These are phyloP conservation scores for Buathra laborator DNA, from an alignment of 2,888 invertebrate genomes.

Conservation along the genomic window DNA sequence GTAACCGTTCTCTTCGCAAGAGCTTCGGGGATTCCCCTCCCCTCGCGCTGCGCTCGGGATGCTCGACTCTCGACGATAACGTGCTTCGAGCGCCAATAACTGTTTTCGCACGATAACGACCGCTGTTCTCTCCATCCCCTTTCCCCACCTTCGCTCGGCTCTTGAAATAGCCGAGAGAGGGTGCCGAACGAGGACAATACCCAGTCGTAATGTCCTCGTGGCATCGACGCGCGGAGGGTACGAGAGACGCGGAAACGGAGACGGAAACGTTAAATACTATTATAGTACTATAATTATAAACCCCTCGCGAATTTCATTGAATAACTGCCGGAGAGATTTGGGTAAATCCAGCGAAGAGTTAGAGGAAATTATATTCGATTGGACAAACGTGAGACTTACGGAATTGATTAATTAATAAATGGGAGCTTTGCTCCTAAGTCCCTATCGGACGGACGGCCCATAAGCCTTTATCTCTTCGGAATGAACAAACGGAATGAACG, in stretches of 20 bases:
- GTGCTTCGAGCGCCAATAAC: constrained; percentile 50
- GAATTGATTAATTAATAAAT: constrained; percentile 44
- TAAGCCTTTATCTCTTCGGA: not conserved
- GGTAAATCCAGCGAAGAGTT: not conserved
- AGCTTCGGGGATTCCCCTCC: no score
- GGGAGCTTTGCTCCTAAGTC: not conserved
- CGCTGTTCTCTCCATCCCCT: constrained; percentile 10
- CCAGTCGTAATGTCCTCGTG: constrained; percentile 10
- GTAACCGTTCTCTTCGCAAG: not conserved
- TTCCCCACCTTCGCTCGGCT: not conserved
- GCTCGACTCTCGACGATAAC: constrained; percentile 33
- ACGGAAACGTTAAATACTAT: constrained; percentile 13
- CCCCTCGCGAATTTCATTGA: constrained; percentile 16
- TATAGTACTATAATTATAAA: constrained; percentile 27
- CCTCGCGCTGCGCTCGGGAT: constrained; percentile 23
- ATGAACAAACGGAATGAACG: not conserved
- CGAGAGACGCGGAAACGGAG: not conserved
- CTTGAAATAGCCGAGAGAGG: not conserved
- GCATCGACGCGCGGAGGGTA: constrained; percentile 23
- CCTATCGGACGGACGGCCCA: not conserved
- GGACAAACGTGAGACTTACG: constrained; percentile 28
- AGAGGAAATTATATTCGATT: not conserved
- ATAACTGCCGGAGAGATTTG: not conserved
- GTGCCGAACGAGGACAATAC: constrained; percentile 28
- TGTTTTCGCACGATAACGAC: constrained; percentile 66